Percentiles rank a stretch among this genome's conserved stretches.
Evolutionary conservation across 1,140 invertebrate species (phyloP).

Genomic region (Formica exsecta): DNA sequence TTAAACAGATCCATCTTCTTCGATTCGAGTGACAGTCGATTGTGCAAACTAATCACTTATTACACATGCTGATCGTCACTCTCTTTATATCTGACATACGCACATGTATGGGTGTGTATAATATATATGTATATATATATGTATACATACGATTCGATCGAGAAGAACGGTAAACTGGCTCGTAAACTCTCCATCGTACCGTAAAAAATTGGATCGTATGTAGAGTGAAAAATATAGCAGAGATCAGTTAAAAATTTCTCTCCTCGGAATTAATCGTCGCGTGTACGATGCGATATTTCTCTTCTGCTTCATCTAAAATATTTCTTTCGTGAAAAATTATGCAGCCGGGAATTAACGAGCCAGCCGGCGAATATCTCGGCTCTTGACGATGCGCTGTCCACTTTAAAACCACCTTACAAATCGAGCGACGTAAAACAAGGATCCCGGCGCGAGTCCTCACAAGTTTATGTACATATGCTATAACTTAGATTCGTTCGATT

Average conservation of each 20-base stretch:
- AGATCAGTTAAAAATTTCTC: constrained; percentile 22
- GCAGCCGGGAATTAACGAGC: constrained; percentile 17
- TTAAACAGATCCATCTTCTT: not conserved
- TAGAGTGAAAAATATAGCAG: constrained; percentile 50
- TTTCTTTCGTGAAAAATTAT: constrained; percentile 32
- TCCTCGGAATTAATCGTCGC: not conserved
- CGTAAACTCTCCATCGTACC: constrained; percentile 27
- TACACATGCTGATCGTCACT: constrained; percentile 39
- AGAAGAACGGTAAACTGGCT: constrained; percentile 32
- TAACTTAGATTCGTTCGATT: constrained; percentile 56
- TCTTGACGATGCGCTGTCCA: not conserved
- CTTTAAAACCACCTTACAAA: constrained; percentile 21
- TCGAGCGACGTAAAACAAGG: constrained; percentile 49
- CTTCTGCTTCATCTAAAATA: not conserved
- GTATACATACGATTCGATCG: constrained; percentile 25
- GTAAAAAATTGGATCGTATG: constrained; percentile 2
- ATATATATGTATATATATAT: constrained; percentile 31
- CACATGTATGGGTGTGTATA: constrained; percentile 15
- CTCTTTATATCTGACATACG: constrained; percentile 10
- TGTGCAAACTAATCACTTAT: constrained; percentile 40
- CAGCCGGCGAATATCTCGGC: constrained; percentile 23
- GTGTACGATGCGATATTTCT: not conserved
- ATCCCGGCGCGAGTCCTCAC: constrained; percentile 12
- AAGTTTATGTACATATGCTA: constrained; percentile 32
- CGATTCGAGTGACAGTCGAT: constrained; percentile 17